Evolutionary conservation across 1,140 invertebrate species (phyloP), one percentile per base, ranked within the genome.

Genomic region (Papilio aristodemus): DNA sequence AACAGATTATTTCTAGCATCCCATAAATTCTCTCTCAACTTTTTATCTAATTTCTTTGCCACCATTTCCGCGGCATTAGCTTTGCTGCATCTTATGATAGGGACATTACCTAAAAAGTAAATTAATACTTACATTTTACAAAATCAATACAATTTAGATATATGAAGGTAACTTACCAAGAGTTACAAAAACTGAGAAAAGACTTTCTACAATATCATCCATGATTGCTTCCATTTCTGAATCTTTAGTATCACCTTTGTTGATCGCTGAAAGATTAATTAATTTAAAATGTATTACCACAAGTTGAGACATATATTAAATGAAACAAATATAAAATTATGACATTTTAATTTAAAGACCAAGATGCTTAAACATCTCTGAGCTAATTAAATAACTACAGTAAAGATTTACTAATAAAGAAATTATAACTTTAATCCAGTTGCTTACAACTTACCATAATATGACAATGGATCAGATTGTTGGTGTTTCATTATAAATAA

Each of bases 41-140:
- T 99, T 90, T 99, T 99, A 80, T 99, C 97, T 60, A 99, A 92
- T 91, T 98, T 99, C 91, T 97, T 96, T 2, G 97, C 98, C 1
- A 99, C 98, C 96, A 98, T 98, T 93, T 99, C 98, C 1, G 99
- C 98, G 9, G 99, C 98, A 93, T 99, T 99, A 36, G 98, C 98
- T 89, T 96, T 95, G 6, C 97, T 97, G 92, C 97, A 97, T 70
- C 98, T 93, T 77, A 99, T 99, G 54, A 99, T 96, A 9, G 99
- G 99, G 37, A 99, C 96, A 79, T 96, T 96, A 74, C 97, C 96
- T 95, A 57, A 10, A 81, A 80, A 9, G 14, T 57, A 71, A 58
- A 72, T 66, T 11, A 50, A 50, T 9, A 39, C 13, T 4, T 39
- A 11, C 13, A 13, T 39, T 39, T 39, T 13, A 39, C 4, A 1